A percentile compares a stretch with the other conserved stretches of the same genome.
These are phyloP conservation scores for Australoheros scitulus DNA, from an alignment of 2,113 vertebrate species.

Conservation along the genomic window DNA sequence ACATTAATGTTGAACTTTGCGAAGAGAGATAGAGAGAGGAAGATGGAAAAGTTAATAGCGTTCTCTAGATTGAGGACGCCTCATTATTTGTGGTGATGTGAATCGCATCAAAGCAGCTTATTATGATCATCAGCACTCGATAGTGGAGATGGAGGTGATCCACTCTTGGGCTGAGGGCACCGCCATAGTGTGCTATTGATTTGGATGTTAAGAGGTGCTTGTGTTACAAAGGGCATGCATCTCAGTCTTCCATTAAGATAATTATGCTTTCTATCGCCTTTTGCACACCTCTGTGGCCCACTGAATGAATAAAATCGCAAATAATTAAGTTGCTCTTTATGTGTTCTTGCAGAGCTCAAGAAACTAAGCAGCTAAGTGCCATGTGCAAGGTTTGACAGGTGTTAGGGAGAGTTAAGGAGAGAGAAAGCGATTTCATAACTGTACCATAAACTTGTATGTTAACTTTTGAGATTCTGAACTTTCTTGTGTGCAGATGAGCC, in stretches of 20 bases:
- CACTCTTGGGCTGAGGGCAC: constrained; percentile 67
- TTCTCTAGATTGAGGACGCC: constrained; percentile 65
- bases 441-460: constrained; percentile 19
- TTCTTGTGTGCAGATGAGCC: not conserved
- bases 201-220: constrained; percentile 79
- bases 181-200: constrained; percentile 76
- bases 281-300: constrained; percentile 64
- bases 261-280: constrained; percentile 74
- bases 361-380: constrained; percentile 31
- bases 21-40: constrained; percentile 18
- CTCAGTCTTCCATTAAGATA: constrained; percentile 80
- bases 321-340: constrained; percentile 76
- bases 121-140: constrained; percentile 76
- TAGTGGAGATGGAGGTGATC: constrained; percentile 71
- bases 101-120: constrained; percentile 75
- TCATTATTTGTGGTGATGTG: constrained; percentile 75
- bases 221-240: constrained; percentile 75
- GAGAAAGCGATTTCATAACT: constrained; percentile 12
- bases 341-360: constrained; percentile 39
- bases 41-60: constrained; percentile 58
- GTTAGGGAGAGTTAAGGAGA: not conserved
- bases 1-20: constrained; percentile 61
- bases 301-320: constrained; percentile 73
- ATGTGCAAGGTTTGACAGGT: constrained; percentile 23
- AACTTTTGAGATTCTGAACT: constrained; percentile 5